Evolutionary conservation across 1,140 invertebrate genomes (phyloP).

Genomic region (Aphaenogaster ashmeadi): DNA sequence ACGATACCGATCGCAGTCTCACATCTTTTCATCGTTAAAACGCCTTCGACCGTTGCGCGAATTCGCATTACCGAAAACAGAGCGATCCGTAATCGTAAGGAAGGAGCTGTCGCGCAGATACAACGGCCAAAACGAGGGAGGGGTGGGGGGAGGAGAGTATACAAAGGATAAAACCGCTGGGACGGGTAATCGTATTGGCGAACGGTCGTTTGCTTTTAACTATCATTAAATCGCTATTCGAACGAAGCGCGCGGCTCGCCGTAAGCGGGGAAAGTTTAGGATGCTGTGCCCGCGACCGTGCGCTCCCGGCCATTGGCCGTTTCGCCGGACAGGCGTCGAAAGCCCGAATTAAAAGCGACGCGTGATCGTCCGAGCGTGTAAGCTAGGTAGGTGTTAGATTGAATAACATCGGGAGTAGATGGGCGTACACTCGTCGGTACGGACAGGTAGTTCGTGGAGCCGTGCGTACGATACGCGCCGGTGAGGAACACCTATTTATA

Average conservation of each 20-base stretch:
- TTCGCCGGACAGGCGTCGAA: neutral
- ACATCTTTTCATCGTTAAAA: neutral
- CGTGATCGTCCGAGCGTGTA: constrained; percentile 4
- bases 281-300: neutral
- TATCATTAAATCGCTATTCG: constrained; percentile 34
- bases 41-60: neutral
- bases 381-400: constrained; percentile 39
- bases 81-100: neutral
- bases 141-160: too few relatives aligned
- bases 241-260: neutral
- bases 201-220: constrained; percentile 36
- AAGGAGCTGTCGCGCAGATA: neutral
- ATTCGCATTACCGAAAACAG: neutral
- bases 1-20: neutral
- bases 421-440: neutral
- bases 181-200: neutral
- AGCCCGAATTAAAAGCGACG: constrained; percentile 37
- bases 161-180: constrained; percentile 12
- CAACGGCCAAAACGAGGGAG: neutral
- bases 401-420: constrained; percentile 18
- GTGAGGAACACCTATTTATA: constrained; percentile 69
- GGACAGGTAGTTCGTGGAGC: constrained; percentile 9
- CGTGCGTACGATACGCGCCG: constrained; percentile 59
- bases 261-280: constrained; percentile 12
- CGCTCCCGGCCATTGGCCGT: neutral